Evolutionary conservation across 2,797 vertebrate genomes (phyloP).

Genomic region (Sandelia bainsii): DNA sequence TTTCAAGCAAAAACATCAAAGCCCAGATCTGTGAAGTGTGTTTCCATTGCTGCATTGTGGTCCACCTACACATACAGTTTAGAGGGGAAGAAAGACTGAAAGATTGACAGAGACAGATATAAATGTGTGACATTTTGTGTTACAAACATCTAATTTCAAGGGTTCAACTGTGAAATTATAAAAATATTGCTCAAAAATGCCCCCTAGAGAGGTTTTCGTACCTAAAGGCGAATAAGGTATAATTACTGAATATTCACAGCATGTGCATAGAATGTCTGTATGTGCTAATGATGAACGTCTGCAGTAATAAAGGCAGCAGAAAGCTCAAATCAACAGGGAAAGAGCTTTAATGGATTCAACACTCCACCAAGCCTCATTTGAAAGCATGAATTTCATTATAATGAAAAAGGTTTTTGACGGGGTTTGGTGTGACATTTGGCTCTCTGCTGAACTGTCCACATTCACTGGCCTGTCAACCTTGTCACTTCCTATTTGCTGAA

Average conservation of each 20-base stretch:
- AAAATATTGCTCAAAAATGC: not conserved
- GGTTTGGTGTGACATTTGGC: constrained; percentile 76
- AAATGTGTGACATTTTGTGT: constrained; percentile 15
- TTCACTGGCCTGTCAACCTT: constrained; percentile 75
- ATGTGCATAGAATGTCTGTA: constrained; percentile 14
- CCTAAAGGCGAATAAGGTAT: constrained; percentile 18
- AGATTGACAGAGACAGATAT: constrained; percentile 2
- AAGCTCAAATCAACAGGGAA: constrained; percentile 64
- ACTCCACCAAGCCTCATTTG: constrained; percentile 60
- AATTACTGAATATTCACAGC: constrained; percentile 54
- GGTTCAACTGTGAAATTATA: constrained; percentile 10
- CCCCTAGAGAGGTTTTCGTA: not conserved
- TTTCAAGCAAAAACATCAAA: not conserved
- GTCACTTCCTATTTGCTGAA: constrained; percentile 82
- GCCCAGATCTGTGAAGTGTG: not conserved
- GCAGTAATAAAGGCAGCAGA: constrained; percentile 59
- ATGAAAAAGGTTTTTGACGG: constrained; percentile 79
- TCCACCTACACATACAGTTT: not conserved
- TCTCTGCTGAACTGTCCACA: constrained; percentile 73
- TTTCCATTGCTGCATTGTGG: not conserved
- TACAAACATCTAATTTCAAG: not conserved
- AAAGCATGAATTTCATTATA: constrained; percentile 81
- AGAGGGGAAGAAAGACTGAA: not conserved
- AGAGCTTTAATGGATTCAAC: constrained; percentile 61
- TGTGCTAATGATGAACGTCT: constrained; percentile 60